These are phyloP conservation scores for Syngnathus typhle DNA, from an alignment of 2,113 vertebrate species.

Conservation along the genomic window DNA sequence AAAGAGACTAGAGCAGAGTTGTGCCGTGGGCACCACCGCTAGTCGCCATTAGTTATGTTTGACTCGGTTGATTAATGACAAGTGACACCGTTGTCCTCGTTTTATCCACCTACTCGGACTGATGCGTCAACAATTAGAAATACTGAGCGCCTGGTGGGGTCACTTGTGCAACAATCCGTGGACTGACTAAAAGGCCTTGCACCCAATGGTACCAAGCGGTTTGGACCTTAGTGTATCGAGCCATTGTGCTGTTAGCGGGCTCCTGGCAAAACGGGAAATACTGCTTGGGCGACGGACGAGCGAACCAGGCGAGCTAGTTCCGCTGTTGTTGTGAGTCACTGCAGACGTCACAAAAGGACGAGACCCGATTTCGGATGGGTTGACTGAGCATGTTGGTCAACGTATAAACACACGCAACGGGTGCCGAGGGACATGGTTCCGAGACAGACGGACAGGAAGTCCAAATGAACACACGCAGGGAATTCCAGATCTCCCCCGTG, in stretches of 20 bases:
- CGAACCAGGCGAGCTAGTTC: slow-evolving; percentile 53
- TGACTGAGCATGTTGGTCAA: slow-evolving; percentile 5
- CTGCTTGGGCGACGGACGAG: slow-evolving; percentile 38
- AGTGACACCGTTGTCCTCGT: slow-evolving; percentile 43
- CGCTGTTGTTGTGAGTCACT: slow-evolving; percentile 37
- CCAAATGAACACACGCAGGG: background rate
- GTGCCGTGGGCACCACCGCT: background rate
- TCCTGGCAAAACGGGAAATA: slow-evolving; percentile 61
- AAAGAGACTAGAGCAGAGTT: background rate
- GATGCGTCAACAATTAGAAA: slow-evolving; percentile 32
- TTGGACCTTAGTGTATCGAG: slow-evolving; percentile 34
- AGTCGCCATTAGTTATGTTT: slow-evolving; percentile 27
- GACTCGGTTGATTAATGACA: slow-evolving; percentile 29
- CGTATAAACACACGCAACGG: background rate
- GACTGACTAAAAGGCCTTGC: slow-evolving; percentile 31
- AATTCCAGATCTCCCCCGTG: slow-evolving; percentile 11
- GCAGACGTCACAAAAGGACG: slow-evolving; percentile 18
- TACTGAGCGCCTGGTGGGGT: slow-evolving; percentile 26
- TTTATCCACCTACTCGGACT: slow-evolving; percentile 25
- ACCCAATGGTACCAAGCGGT: slow-evolving; percentile 50
- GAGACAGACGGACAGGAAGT: background rate
- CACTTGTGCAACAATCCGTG: slow-evolving; percentile 4
- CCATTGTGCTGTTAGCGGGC: slow-evolving; percentile 27
- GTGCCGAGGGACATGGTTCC: background rate
- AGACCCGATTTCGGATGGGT: slow-evolving; percentile 5